A percentile compares a stretch with the other conserved stretches of the same genome.
These are phyloP conservation scores for Florisuga fusca DNA, from an alignment of 2,797 vertebrate genomes.

Conservation along the genomic window DNA sequence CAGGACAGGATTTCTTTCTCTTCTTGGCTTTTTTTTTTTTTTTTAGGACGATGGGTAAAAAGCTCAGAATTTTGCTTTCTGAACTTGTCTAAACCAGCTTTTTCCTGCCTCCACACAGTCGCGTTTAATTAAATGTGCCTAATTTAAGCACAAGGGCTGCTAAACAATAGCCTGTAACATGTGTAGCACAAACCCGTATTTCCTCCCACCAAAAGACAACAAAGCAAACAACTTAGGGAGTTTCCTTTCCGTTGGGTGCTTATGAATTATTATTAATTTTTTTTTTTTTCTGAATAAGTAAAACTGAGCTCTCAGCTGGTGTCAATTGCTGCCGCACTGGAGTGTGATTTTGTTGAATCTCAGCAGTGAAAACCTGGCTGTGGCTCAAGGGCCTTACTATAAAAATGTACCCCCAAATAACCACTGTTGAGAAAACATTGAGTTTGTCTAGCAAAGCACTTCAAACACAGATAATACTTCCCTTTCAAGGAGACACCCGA, in stretches of 20 bases:
- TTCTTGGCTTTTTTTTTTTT: neutral
- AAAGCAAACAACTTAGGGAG: slow-evolving; percentile 28
- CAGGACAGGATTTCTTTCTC: neutral
- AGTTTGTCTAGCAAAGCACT: neutral
- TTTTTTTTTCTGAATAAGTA: neutral
- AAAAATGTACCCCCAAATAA: neutral
- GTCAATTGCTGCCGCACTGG: neutral
- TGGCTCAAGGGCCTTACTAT: neutral
- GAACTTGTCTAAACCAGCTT: slow-evolving; percentile 78
- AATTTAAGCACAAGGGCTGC: slow-evolving; percentile 74
- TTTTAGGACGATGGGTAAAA: slow-evolving; percentile 39
- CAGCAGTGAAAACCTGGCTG: neutral
- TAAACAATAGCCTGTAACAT: slow-evolving; percentile 59
- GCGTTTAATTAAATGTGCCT: slow-evolving; percentile 74
- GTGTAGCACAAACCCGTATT: slow-evolving; percentile 32
- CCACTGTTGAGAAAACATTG: neutral
- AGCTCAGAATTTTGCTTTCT: slow-evolving; percentile 63
- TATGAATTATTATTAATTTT: neutral
- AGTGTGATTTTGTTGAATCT: neutral
- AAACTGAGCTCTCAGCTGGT: neutral
- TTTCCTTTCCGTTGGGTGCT: slow-evolving; percentile 11
- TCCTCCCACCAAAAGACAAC: slow-evolving; percentile 23
- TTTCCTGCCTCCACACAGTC: slow-evolving; percentile 72
- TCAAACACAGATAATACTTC: neutral
- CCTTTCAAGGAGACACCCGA: neutral